Percentiles rank a stretch among this genome's conserved stretches.
Conservation (phyloP, 2,113 vertebrate species). For the Natator depressus region DNA sequence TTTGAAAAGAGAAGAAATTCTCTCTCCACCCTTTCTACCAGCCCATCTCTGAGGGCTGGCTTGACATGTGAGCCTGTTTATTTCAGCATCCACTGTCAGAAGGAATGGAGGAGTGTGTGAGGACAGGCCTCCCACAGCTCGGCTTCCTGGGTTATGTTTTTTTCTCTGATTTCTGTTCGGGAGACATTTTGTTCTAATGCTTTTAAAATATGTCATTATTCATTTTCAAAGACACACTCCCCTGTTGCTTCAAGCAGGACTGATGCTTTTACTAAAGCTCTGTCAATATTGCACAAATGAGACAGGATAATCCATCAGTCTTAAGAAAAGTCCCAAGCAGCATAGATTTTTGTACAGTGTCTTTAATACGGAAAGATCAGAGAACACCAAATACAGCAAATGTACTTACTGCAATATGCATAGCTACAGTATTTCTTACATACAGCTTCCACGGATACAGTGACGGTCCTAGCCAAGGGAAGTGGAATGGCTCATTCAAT, state of each 20-base stretch:
- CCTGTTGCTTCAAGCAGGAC: background rate
- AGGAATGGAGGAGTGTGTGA: conserved; percentile 67
- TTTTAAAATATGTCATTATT: background rate
- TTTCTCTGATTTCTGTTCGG: conserved; percentile 20
- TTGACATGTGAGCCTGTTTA: conserved; percentile 60
- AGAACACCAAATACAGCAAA: background rate
- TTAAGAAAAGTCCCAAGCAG: background rate
- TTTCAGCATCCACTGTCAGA: conserved; percentile 48
- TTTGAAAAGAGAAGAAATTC: conserved; percentile 34
- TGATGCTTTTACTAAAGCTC: background rate
- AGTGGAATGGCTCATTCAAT: background rate
- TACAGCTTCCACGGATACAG: background rate
- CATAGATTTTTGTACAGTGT: background rate
- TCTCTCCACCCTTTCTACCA: conserved; percentile 31
- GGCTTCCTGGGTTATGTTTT: background rate
- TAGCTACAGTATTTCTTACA: background rate
- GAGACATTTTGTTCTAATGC: conserved; percentile 10
- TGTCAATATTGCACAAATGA: background rate
- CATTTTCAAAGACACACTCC: background rate
- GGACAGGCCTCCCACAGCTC: conserved; percentile 42
- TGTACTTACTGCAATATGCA: background rate
- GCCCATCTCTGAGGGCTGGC: conserved; percentile 32
- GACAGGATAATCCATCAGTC: background rate
- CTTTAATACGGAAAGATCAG: background rate
- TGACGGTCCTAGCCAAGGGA: background rate